Evolutionary conservation across 1,140 invertebrate species (phyloP).

Genomic region (Hycleus cichorii): DNA sequence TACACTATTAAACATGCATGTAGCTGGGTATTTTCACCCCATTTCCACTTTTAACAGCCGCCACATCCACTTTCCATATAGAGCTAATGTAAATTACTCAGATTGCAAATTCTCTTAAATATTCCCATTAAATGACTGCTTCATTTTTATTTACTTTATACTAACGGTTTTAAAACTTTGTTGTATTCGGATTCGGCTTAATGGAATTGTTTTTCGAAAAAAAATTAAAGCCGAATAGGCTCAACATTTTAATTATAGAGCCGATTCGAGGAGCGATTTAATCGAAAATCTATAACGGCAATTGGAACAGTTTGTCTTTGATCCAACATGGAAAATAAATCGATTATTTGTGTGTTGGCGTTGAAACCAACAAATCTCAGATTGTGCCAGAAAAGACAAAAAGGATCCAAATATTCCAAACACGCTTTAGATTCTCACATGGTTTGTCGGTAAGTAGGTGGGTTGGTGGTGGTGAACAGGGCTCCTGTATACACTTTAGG

Average conservation of each 20-base stretch:
- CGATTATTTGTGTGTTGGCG: no score
- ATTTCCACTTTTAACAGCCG: background rate
- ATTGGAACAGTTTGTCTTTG: no score
- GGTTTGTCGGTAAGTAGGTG: background rate
- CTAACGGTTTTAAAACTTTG: conserved; percentile 1
- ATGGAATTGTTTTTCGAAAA: no score
- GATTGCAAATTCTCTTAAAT: conserved; percentile 14
- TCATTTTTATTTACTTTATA: conserved; percentile 9
- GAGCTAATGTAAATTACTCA: conserved; percentile 19
- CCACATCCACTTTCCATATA: no score
- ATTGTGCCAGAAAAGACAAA: background rate
- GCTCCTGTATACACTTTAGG: background rate
- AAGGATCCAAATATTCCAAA: conserved; percentile 8
- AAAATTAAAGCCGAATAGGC: no score
- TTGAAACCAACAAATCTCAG: background rate
- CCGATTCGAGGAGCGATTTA: no score
- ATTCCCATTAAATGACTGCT: conserved; percentile 13
- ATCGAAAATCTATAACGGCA: no score
- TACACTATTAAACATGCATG: conserved; percentile 36
- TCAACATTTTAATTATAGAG: no score
- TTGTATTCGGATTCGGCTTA: conserved; percentile 8
- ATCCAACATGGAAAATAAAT: no score
- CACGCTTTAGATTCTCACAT: conserved; percentile 11
- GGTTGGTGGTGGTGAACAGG: background rate
- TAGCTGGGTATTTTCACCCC: conserved; percentile 11